Conservation (phyloP, 2,113 vertebrate genomes). For the Apistogramma diplotaenia region DNA sequence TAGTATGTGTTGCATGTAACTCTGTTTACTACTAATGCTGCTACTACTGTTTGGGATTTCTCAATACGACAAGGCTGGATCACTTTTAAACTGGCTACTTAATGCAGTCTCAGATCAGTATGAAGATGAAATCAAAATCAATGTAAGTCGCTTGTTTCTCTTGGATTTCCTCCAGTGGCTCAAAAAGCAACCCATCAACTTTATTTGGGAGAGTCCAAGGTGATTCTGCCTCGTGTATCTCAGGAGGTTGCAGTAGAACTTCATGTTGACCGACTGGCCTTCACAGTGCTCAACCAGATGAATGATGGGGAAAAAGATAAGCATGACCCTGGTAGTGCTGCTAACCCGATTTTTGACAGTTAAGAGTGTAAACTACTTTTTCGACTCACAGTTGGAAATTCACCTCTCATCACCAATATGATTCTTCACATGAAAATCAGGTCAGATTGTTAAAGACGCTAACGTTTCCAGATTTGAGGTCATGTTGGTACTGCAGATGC, state of each 20-base stretch:
- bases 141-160: neutral
- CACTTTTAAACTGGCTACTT: neutral
- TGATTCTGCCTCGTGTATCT: neutral
- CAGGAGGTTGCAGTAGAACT: neutral
- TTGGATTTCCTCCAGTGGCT: neutral
- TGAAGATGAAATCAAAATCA: neutral
- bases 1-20: neutral
- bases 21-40: neutral
- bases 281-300: neutral
- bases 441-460: neutral
- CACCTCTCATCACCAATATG: neutral
- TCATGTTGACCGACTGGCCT: neutral
- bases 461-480: neutral
- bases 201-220: no score
- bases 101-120: neutral
- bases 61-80: neutral
- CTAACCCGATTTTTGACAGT: neutral
- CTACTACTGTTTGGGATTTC: neutral
- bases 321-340: neutral
- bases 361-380: accelerated
- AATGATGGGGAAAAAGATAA: neutral
- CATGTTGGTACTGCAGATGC: accelerated
- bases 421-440: neutral
- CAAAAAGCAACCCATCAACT: neutral
- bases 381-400: neutral